Evolutionary conservation across 2,888 invertebrate genomes (phyloP).

Genomic region (Tetropium fuscum): DNA sequence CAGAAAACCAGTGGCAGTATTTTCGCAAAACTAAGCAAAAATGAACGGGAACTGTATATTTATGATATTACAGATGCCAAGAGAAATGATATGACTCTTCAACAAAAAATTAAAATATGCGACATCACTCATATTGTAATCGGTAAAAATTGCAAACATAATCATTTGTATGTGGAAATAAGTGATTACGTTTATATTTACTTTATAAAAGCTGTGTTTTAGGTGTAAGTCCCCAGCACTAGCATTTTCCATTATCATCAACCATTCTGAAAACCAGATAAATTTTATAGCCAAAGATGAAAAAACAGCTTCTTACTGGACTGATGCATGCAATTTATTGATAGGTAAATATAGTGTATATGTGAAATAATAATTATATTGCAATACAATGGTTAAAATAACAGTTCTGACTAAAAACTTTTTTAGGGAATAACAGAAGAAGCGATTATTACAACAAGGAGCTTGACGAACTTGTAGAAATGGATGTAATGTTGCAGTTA

Average conservation of each 20-base stretch:
- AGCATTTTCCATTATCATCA: slow-evolving; percentile 58
- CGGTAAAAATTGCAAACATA: slow-evolving; percentile 60
- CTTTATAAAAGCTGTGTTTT: slow-evolving; percentile 16
- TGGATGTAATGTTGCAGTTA: slow-evolving; percentile 60
- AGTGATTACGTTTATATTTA: background rate
- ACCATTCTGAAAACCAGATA: slow-evolving; percentile 50
- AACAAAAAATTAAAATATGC: slow-evolving; percentile 42
- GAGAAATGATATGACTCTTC: slow-evolving; percentile 33
- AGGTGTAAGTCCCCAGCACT: slow-evolving; percentile 51
- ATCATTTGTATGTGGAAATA: slow-evolving; percentile 50
- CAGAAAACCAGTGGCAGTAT: slow-evolving; percentile 51
- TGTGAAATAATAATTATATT: background rate
- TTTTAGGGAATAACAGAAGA: slow-evolving; percentile 44
- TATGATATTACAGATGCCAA: slow-evolving; percentile 42
- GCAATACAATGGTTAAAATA: background rate
- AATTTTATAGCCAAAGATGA: slow-evolving; percentile 59
- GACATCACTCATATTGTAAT: slow-evolving; percentile 58
- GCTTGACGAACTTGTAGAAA: slow-evolving; percentile 56
- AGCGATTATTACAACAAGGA: slow-evolving; percentile 58
- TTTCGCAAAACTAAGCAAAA: slow-evolving; percentile 49
- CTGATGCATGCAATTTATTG: slow-evolving; percentile 58
- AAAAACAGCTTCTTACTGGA: slow-evolving; percentile 58
- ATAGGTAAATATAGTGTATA: slow-evolving; percentile 48
- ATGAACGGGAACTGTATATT: slow-evolving; percentile 48
- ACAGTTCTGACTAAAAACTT: background rate